Evolutionary conservation across 2,797 vertebrate species (phyloP).

Genomic region (Fundulus diaphanus): DNA sequence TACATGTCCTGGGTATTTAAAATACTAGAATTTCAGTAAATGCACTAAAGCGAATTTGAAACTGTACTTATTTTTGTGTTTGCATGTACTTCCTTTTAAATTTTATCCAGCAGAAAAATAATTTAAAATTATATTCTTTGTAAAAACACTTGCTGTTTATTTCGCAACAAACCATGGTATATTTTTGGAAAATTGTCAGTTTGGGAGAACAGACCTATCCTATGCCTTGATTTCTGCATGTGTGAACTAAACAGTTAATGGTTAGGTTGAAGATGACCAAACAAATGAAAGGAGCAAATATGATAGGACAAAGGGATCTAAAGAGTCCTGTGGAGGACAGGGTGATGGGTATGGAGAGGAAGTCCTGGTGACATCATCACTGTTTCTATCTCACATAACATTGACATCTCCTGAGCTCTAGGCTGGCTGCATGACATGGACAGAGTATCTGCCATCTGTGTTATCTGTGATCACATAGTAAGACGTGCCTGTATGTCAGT

Average conservation of each 20-base stretch:
- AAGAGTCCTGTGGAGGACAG: slow-evolving; percentile 12
- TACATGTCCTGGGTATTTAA: too few species aligned
- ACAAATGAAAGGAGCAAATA: not conserved
- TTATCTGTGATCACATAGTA: slow-evolving; percentile 55
- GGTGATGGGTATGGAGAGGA: not conserved
- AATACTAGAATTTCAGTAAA: too few species aligned
- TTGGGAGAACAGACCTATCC: too few species aligned
- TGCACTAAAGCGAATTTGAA: too few species aligned
- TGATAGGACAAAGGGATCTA: not conserved
- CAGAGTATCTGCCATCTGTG: slow-evolving; percentile 48
- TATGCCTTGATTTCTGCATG: too few species aligned
- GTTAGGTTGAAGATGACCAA: not conserved
- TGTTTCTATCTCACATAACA: slow-evolving; percentile 11
- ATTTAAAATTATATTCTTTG: too few species aligned
- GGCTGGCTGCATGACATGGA: slow-evolving; percentile 40
- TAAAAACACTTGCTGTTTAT: too few species aligned
- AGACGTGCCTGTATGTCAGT: slow-evolving; percentile 32
- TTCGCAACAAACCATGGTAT: too few species aligned
- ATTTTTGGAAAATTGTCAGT: too few species aligned
- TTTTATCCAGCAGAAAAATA: too few species aligned
- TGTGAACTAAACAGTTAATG: not conserved
- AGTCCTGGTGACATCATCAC: slow-evolving; percentile 5
- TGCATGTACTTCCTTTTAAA: too few species aligned
- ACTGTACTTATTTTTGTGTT: too few species aligned
- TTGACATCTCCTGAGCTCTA: slow-evolving; percentile 33